A percentile compares a stretch with the other conserved stretches of the same genome.
Conservation (phyloP, 2,113 vertebrate genomes). For the Ascaphus truei region DNA sequence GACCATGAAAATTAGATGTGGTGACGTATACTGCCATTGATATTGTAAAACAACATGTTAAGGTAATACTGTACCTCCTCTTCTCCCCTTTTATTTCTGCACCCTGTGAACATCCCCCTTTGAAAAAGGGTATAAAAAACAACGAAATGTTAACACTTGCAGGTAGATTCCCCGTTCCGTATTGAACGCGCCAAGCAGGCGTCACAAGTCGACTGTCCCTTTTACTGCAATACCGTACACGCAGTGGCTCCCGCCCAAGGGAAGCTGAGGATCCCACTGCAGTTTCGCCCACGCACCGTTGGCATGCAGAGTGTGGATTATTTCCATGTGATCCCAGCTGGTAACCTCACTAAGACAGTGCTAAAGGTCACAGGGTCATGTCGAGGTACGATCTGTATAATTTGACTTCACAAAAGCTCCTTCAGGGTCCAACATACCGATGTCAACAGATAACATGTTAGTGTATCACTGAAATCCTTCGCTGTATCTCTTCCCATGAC, state of each 20-base stretch:
- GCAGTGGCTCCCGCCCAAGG: slow-evolving; percentile 62
- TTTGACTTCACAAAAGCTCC: no score
- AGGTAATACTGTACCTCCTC: no score
- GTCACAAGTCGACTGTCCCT: slow-evolving; percentile 56
- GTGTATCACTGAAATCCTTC: background rate
- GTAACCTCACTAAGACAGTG: slow-evolving; percentile 55
- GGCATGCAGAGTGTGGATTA: slow-evolving; percentile 74
- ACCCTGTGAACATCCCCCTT: no score
- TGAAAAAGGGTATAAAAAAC: no score
- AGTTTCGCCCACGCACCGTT: slow-evolving; percentile 68
- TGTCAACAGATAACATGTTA: no score
- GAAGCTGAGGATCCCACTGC: slow-evolving; percentile 54
- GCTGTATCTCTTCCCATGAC: background rate
- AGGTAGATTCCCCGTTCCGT: slow-evolving; percentile 77
- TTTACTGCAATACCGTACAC: slow-evolving; percentile 58
- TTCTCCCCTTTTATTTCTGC: no score
- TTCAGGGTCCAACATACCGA: no score
- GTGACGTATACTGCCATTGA: no score
- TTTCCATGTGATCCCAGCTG: slow-evolving; percentile 64
- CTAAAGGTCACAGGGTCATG: slow-evolving; percentile 79
- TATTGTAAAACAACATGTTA: no score
- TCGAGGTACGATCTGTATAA: slow-evolving; percentile 61
- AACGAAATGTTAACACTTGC: slow-evolving; percentile 9
- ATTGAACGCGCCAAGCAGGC: slow-evolving; percentile 53
- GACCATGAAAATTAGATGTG: no score